These are phyloP conservation scores for Cebidichthys violaceus DNA, from an alignment of 2,113 vertebrate species.

Conservation along the genomic window DNA sequence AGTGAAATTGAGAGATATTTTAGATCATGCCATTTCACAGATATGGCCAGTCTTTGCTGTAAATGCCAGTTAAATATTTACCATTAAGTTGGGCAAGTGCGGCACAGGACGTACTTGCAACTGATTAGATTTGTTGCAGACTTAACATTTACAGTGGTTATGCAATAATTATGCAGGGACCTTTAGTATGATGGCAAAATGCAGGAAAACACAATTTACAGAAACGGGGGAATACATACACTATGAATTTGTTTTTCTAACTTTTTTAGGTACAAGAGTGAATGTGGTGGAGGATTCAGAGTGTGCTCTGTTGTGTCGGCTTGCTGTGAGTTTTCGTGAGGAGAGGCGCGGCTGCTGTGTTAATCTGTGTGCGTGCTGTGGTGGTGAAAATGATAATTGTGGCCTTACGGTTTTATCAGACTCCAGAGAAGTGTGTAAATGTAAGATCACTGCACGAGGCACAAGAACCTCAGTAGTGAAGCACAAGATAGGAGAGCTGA, in stretches of 20 bases:
- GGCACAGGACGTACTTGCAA: neutral
- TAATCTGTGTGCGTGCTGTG: slow-evolving; percentile 34
- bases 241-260: neutral
- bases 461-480: slow-evolving; percentile 37
- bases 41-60: neutral
- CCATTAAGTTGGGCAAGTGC: neutral
- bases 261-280: slow-evolving; percentile 12
- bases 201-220: slow-evolving; percentile 1
- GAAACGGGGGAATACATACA: slow-evolving; percentile 1
- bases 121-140: slow-evolving; percentile 1
- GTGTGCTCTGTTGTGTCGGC: slow-evolving; percentile 31
- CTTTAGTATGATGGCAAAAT: neutral
- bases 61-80: slow-evolving; percentile 28
- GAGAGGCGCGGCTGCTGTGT: slow-evolving; percentile 19
- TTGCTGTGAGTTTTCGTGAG: slow-evolving; percentile 6
- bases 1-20: neutral
- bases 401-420: slow-evolving; percentile 39
- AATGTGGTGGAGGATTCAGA: slow-evolving; percentile 22
- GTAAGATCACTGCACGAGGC: slow-evolving; percentile 3
- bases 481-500: slow-evolving; percentile 40
- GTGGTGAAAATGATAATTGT: slow-evolving; percentile 43
- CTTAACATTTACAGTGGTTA: neutral
- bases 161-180: neutral
- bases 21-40: neutral
- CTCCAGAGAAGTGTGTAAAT: slow-evolving; percentile 42